Evolutionary conservation across 1,140 invertebrate genomes (phyloP), one percentile per base, ranked within the genome.

Genomic region (Hycleus phaleratus): DNA sequence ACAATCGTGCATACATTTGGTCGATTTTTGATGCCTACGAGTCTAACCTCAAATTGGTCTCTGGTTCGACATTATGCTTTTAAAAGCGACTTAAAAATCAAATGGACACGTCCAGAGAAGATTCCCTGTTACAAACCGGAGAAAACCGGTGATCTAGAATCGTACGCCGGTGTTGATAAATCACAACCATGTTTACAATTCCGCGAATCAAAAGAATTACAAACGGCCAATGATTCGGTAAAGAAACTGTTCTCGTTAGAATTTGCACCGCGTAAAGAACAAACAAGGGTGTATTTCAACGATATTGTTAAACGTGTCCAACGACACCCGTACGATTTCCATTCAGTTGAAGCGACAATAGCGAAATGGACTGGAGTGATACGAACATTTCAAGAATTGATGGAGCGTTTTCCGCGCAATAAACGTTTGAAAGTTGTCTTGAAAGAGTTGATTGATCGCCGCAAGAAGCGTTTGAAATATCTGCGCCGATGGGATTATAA

Each of bases 401-500:
- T 82, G 65, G 68, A 77, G 45, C 38, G 64, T 10, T 62, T 73
- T 71, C 79, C 80, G 1, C 67, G 75, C 59, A 79, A 87, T 66
- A 77, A 67, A 56, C 65, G 60, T 53, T 63, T 73, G 3, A 86
- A 82, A 73, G 73, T 76, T 4, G 63, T 63, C 32, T 75, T 87
- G 24, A 84, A 88, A 68, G 84, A 89, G 71, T 67, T 84, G 3
- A 92, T 93, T 49, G 85, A 88, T 24, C 84, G 81, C 68, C 79
- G 91, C 46, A 87, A 85, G 64, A 89, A 87, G 68, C 74, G 78
- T 32, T 69, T 95, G 3, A 87, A 82, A 63, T 74, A 75, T 52
- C 70, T 94, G 18, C 74, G 90, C 32, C 74, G 75, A 39, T 80
- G 79, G 75, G 91, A 95, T 71, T 92, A 93, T 71, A 86, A 85